phyloP scores from a whole-genome alignment of 1,140 invertebrate genomes.

The Aethina tumida region DNA sequence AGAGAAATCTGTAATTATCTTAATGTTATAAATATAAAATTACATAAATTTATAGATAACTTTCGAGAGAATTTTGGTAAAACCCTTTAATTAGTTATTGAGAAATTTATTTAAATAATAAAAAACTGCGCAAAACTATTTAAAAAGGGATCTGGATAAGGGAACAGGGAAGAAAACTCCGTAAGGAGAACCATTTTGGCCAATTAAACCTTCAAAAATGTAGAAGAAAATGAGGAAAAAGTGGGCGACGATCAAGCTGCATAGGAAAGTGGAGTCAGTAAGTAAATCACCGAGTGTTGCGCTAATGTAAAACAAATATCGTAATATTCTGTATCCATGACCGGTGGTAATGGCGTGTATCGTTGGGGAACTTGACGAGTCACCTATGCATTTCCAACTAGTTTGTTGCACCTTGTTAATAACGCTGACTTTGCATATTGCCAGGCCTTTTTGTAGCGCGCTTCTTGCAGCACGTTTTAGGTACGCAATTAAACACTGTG shows the following conservation, averaged over 20 bases:
- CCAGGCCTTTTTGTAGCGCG: slow-evolving; percentile 24
- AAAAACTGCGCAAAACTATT: too few species aligned
- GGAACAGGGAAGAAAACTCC: too few species aligned
- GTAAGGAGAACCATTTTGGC: too few species aligned
- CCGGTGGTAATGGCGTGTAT: background rate
- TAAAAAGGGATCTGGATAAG: too few species aligned
- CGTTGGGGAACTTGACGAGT: slow-evolving; percentile 6
- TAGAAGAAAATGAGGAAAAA: background rate
- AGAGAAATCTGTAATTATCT: too few species aligned
- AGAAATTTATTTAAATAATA: too few species aligned
- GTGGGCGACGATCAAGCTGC: background rate
- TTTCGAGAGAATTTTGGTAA: too few species aligned
- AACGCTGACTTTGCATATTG: slow-evolving; percentile 36
- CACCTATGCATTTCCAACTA: slow-evolving; percentile 22
- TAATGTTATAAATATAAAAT: too few species aligned
- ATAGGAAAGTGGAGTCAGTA: background rate
- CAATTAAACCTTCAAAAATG: too few species aligned
- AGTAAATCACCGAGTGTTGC: background rate
- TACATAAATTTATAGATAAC: too few species aligned
- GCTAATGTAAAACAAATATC: too few species aligned
- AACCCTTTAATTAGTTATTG: too few species aligned
- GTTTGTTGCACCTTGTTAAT: slow-evolving; percentile 36
- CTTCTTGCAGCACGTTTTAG: slow-evolving; percentile 24
- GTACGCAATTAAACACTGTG: slow-evolving; percentile 28
- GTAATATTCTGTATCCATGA: background rate